Evolutionary conservation across 2,888 invertebrate species (phyloP), one percentile per base, ranked within the genome.

Genomic region (Cephonodes hylas): DNA sequence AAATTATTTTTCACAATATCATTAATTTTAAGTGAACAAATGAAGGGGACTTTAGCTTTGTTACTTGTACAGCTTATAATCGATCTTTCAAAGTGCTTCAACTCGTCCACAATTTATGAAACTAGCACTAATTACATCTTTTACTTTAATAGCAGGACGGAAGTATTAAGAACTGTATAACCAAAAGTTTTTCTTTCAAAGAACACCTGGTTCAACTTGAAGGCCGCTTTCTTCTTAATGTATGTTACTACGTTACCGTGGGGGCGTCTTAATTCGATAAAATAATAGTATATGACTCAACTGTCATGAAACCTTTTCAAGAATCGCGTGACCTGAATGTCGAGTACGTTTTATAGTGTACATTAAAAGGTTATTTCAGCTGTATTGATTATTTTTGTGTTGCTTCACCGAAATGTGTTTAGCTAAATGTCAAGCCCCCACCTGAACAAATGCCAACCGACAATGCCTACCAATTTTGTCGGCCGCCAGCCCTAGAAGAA

Each of bases 291-390:
- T 57, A 61, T 57, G 23, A 31, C 57, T 57, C 15, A 22, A 61
- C 57, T 60, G 18, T 61, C 61, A 61, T 61, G 20, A 57, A 53
- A 53, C 53, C 31, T 58, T 63, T 56, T 63, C 45, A 64, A 56
- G 62, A 64, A 61, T 69, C 65, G 68, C 68, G 66, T 72, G 71
- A 68, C 65, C 64, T 57, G 56, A 67, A 67, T 67, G 61, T 60
- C 53, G 48, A 48, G 18, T 60, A 60, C 31, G 53, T 53, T 53
- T 31, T 53, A 60, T 42, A 34, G 38, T 63, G 63, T 65, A 65
- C 64, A 59, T 64, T 65, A 75, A 89, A 89, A 89, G 89, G 88
- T 88, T 86, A 86, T 81, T 81, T 81, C 61, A 76, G 77, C 74
- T 68, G 64, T 73, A 85, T 84, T 76, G 83, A 86, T 85, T 80